A percentile compares a stretch with the other conserved stretches of the same genome.
These are phyloP conservation scores for Incurvaria masculella DNA, from an alignment of 2,888 invertebrate species.

Conservation along the genomic window DNA sequence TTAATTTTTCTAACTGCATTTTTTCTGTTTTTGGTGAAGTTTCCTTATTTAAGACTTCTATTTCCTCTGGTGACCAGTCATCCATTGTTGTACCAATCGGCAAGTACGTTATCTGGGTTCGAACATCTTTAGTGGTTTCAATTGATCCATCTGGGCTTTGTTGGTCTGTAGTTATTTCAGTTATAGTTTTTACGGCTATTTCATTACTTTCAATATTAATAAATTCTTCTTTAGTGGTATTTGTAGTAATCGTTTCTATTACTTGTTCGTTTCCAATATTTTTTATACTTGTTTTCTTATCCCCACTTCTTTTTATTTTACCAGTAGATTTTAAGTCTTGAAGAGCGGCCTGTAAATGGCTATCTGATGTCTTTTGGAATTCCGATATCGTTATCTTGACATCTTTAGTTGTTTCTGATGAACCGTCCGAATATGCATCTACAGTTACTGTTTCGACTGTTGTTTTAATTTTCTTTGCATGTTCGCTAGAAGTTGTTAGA, in stretches of 20 bases:
- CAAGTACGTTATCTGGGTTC: constrained; percentile 48
- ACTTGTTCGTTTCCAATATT: constrained; percentile 43
- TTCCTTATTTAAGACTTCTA: constrained; percentile 38
- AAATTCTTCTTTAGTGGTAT: constrained; percentile 47
- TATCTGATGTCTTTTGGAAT: constrained; percentile 45
- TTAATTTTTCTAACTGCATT: constrained; percentile 21
- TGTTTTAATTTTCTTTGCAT: constrained; percentile 56
- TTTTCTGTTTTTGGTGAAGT: constrained; percentile 26
- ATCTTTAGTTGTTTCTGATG: constrained; percentile 54
- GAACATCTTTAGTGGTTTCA: constrained; percentile 48
- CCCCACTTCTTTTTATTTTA: constrained; percentile 39
- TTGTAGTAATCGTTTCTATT: constrained; percentile 40
- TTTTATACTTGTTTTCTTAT: constrained; percentile 49
- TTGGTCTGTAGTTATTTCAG: constrained; percentile 46
- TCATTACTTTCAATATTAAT: constrained; percentile 34
- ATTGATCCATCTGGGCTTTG: constrained; percentile 37
- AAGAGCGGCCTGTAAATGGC: constrained; percentile 43
- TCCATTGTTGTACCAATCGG: constrained; percentile 44
- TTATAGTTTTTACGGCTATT: constrained; percentile 45
- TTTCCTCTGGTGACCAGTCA: constrained; percentile 46
- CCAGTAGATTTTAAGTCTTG: constrained; percentile 41
- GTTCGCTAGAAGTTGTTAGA: constrained; percentile 45
- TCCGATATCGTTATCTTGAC: constrained; percentile 52
- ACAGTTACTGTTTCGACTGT: constrained; percentile 51
- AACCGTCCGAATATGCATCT: constrained; percentile 51